phyloP scores from a whole-genome alignment of 1,140 invertebrate species.

The Myzus persicae region DNA sequence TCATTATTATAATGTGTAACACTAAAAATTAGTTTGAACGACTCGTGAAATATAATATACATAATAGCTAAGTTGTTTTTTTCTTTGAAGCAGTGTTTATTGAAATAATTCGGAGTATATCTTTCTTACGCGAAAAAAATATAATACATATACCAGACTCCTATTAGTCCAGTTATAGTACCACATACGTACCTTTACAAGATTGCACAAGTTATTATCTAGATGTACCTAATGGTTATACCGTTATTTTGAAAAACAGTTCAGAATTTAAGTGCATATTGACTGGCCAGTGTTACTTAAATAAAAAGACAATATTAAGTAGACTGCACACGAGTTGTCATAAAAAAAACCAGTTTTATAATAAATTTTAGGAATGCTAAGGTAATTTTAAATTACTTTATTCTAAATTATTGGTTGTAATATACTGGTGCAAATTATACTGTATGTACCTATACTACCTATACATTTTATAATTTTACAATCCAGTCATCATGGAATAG shows the following conservation, averaged over 20 bases:
- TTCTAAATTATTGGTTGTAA: neutral
- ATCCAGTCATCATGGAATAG: neutral
- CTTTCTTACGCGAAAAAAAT: neutral
- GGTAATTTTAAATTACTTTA: neutral
- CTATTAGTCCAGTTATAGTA: slow-evolving; percentile 30
- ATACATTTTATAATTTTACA: neutral
- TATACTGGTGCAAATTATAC: neutral
- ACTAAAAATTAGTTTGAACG: slow-evolving; percentile 32
- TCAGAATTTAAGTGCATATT: slow-evolving; percentile 17
- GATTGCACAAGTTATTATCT: neutral
- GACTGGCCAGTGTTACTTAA: neutral
- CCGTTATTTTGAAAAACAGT: slow-evolving; percentile 14
- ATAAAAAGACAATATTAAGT: slow-evolving; percentile 27
- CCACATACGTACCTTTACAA: neutral
- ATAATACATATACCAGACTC: neutral
- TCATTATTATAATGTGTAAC: neutral
- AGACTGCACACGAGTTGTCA: neutral
- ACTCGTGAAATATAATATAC: neutral
- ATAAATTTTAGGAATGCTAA: neutral
- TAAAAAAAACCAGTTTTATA: slow-evolving; percentile 27
- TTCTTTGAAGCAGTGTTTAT: neutral
- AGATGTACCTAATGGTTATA: neutral
- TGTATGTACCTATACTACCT: too few relatives aligned
- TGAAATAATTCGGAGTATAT: neutral
- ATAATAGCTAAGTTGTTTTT: neutral